Base-by-base conservation (phyloP, 1,140 invertebrate genomes). In the Musca vetustissima region DNA sequence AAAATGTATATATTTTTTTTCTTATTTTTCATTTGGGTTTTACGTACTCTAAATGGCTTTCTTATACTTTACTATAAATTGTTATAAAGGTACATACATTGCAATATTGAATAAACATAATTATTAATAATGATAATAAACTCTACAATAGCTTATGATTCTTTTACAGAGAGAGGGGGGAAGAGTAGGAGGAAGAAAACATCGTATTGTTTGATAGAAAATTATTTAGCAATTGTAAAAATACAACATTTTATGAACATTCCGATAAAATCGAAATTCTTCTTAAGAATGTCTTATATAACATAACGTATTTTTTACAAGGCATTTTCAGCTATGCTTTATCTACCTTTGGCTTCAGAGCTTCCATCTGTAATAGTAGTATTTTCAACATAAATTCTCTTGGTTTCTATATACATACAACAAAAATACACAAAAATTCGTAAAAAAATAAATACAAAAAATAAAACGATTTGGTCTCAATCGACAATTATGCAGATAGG, bases 31-130 rank as follows among this genome's bases (percentile, higher is more conserved):
- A 24, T 57, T 57, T 17, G 28, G n/a, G n/a, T n/a, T 61, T 36
- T 15, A 61, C 2, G 36, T 59, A 28, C 11, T 59, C 14, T 59
- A 52, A 52, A n/a, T 59, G 9, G 25, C 24, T 32, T 59, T 59
- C 11, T 36, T 43, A 61, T 19, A 36, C 28, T 6, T 43, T 43
- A 43, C 6, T 61, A 61, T 43, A 43, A 43, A 36, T 36, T 36
- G 57, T 36, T n/a, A 28, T 57, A 61, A 61, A 61, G 57, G 57
- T 61, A 61, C 57, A 43, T 61, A 36, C 28, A 61, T 61, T 61
- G 57, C 57, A 61, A 43, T 61, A 43, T 17, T 61, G 14, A 43
- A 19, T 61, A 15, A 43, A 13, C 6, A 61, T 61, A 36, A 32
- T 13, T 9, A 43, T 8, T 43, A 43, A 43, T 43, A 13, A 13